Conservation (phyloP, 2,797 vertebrate species). For the Lacerta bilineata region DNA sequence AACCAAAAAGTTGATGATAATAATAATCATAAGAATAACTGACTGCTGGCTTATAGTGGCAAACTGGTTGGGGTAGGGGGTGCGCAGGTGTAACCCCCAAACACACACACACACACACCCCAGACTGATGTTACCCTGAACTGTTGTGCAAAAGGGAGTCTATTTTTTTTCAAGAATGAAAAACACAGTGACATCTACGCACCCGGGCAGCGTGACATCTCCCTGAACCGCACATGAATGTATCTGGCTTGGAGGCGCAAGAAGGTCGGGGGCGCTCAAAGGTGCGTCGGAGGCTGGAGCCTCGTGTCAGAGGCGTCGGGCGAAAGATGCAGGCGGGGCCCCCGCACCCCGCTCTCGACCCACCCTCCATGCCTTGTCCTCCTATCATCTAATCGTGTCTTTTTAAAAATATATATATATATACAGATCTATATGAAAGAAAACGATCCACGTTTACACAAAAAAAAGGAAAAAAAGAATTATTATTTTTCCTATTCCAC, state of each 20-base stretch:
- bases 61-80: not conserved
- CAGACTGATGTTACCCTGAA: not conserved
- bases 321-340: not conserved
- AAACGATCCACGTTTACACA: slow-evolving; percentile 17
- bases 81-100: not conserved
- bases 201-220: not conserved
- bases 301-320: not conserved
- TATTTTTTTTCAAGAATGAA: not conserved
- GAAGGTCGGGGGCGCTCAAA: not conserved
- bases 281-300: not conserved
- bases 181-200: not conserved
- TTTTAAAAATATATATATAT: not conserved
- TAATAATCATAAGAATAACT: not conserved
- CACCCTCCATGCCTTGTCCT: slow-evolving; percentile 45
- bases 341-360: not conserved
- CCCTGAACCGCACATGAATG: slow-evolving; percentile 3
- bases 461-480: too few relatives aligned
- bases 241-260: not conserved
- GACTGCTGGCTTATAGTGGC: not conserved
- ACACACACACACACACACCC: not conserved
- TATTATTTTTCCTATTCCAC: not conserved
- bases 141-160: slow-evolving; percentile 23
- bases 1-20: not conserved
- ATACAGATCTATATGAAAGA: not conserved
- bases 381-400: slow-evolving; percentile 48